Conservation (phyloP, 2,888 invertebrate genomes). For the Drosophila kuntzei region DNA sequence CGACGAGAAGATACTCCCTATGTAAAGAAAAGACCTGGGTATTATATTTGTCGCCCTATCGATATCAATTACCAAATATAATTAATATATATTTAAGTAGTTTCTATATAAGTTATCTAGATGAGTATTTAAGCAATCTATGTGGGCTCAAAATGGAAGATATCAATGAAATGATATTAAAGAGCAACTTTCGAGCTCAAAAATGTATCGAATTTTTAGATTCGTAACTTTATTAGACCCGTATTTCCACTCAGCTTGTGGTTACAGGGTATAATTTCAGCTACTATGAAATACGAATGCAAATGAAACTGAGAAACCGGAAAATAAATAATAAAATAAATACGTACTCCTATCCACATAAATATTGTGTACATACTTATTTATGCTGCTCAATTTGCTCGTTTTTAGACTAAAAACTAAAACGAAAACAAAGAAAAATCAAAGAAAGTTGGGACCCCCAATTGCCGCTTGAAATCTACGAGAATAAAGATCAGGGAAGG, state of each 20-base stretch:
- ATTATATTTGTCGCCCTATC: neutral
- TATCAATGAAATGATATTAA: no score
- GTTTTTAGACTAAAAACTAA: slow-evolving; percentile 14
- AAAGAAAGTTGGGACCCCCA: slow-evolving; percentile 23
- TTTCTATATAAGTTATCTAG: no score
- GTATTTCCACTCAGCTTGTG: neutral
- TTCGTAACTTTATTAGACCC: no score
- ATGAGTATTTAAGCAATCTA: no score
- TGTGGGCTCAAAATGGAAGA: no score
- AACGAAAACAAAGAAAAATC: slow-evolving; percentile 37
- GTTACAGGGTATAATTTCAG: slow-evolving; percentile 22
- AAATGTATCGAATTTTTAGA: no score
- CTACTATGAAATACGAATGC: slow-evolving; percentile 17
- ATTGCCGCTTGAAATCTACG: slow-evolving; percentile 8
- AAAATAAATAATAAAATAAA: slow-evolving; percentile 34
- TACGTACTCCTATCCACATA: neutral
- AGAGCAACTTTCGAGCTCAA: no score
- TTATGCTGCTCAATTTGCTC: slow-evolving; percentile 36
- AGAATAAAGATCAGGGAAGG: neutral
- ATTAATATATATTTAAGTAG: no score
- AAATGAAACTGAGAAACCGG: slow-evolving; percentile 41
- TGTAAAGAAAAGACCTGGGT: neutral
- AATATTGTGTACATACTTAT: neutral
- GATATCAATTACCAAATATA: neutral
- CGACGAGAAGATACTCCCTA: slow-evolving; percentile 7